A percentile compares a stretch with the other conserved stretches of the same genome.
These are phyloP conservation scores for Noctua fimbriata DNA, from an alignment of 2,888 invertebrate species.

Conservation along the genomic window DNA sequence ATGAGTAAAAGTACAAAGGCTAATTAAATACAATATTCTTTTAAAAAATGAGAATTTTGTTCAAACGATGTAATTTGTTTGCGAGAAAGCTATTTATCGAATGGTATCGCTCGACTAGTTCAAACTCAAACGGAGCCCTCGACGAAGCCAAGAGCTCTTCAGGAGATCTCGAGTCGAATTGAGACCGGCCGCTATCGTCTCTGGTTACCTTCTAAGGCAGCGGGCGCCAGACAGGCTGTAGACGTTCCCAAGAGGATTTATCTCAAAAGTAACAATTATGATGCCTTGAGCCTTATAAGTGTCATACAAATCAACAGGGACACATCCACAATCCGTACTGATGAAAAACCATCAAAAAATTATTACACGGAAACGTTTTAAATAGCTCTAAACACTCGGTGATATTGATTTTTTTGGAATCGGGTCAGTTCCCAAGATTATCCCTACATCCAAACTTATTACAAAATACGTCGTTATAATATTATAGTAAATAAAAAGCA, in stretches of 20 bases:
- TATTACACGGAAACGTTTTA: background rate
- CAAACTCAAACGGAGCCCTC: background rate
- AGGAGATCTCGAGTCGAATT: background rate
- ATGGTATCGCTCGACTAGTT: constrained; percentile 3
- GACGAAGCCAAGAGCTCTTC: background rate
- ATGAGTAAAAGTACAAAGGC: background rate
- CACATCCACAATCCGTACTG: background rate
- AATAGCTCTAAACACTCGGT: background rate
- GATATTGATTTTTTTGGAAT: background rate
- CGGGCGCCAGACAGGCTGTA: background rate
- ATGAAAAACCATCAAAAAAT: background rate
- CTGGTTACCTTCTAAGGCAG: background rate
- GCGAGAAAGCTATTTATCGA: background rate
- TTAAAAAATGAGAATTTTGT: background rate
- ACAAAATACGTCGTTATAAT: background rate
- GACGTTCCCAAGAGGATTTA: background rate
- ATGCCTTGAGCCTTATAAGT: background rate
- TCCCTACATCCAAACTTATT: background rate
- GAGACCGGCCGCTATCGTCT: background rate
- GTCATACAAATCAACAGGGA: background rate
- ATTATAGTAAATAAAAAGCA: background rate
- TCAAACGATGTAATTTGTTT: background rate
- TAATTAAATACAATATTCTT: background rate
- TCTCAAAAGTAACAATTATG: background rate
- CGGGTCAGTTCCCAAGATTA: background rate